phyloP scores from a whole-genome alignment of 2,797 vertebrate genomes.

The Miichthys miiuy region DNA sequence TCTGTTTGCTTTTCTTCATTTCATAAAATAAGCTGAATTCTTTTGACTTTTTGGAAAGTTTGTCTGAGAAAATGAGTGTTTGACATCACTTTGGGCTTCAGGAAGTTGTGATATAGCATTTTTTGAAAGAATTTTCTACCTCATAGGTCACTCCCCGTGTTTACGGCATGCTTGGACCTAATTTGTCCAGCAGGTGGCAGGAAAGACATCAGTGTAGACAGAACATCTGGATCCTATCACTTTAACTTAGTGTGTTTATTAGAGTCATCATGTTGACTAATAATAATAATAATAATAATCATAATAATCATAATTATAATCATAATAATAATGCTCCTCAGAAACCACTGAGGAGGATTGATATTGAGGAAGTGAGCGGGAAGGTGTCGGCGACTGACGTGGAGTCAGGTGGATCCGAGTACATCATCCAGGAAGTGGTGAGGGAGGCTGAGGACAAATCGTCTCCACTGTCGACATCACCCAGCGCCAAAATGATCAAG shows the following conservation, averaged over 20 bases:
- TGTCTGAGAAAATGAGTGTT: not conserved
- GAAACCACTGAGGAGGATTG: constrained; percentile 91
- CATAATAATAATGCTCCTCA: constrained; percentile 55
- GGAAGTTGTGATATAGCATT: not conserved
- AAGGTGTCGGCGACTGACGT: constrained; percentile 59
- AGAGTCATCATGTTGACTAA: not conserved
- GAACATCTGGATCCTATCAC: not conserved
- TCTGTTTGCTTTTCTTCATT: not conserved
- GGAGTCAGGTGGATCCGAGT: constrained; percentile 9
- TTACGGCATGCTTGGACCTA: not conserved
- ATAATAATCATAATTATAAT: too few species aligned
- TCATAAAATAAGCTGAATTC: not conserved
- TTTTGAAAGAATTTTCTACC: too few species aligned
- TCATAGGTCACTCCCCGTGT: not conserved
- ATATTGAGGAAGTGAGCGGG: constrained; percentile 91
- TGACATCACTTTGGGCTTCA: not conserved
- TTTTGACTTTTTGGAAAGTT: not conserved
- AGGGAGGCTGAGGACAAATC: constrained; percentile 58
- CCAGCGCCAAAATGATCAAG: constrained; percentile 92
- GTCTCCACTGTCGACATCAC: constrained; percentile 79
- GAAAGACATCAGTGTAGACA: accelerated
- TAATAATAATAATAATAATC: too few species aligned
- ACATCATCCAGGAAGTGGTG: constrained; percentile 45
- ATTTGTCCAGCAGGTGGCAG: constrained; percentile 47
- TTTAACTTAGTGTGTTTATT: not conserved